Percentiles rank a stretch among this genome's conserved stretches.
phyloP scores from a whole-genome alignment of 1,140 invertebrate species.

The Drosophila miranda region DNA sequence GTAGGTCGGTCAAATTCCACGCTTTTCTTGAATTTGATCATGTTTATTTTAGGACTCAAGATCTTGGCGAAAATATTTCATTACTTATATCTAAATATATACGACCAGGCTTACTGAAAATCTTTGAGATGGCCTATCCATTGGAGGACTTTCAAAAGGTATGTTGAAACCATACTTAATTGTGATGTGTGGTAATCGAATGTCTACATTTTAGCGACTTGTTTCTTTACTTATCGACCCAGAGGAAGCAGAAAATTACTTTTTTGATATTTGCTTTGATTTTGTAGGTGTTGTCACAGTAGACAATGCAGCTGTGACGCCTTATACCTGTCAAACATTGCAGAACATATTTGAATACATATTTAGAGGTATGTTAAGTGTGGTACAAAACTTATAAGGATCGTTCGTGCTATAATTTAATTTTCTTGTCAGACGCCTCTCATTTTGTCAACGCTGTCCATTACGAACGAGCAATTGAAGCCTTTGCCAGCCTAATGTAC shows the following conservation, averaged over 20 bases:
- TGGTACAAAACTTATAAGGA: background rate
- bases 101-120: conserved; percentile 19
- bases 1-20: conserved; percentile 10
- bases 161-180: too few species aligned
- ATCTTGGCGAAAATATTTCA: conserved; percentile 8
- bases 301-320: conserved; percentile 12
- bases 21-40: background rate
- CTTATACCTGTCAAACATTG: conserved; percentile 24
- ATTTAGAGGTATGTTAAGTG: conserved; percentile 36
- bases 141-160: conserved; percentile 49
- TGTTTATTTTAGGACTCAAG: conserved; percentile 16
- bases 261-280: conserved; percentile 33
- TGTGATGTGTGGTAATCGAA: background rate
- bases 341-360: conserved; percentile 50
- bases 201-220: conserved; percentile 17
- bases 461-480: conserved; percentile 47
- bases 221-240: background rate
- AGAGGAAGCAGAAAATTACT: conserved; percentile 2
- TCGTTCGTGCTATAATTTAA: too few species aligned
- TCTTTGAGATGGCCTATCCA: conserved; percentile 42
- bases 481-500: conserved; percentile 37
- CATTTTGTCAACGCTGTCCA: conserved; percentile 32
- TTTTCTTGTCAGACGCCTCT: conserved; percentile 21
- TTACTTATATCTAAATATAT: conserved; percentile 30
- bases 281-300: conserved; percentile 32